Conservation (phyloP, 2,113 vertebrate genomes). For the Beaufortia kweichowensis region DNA sequence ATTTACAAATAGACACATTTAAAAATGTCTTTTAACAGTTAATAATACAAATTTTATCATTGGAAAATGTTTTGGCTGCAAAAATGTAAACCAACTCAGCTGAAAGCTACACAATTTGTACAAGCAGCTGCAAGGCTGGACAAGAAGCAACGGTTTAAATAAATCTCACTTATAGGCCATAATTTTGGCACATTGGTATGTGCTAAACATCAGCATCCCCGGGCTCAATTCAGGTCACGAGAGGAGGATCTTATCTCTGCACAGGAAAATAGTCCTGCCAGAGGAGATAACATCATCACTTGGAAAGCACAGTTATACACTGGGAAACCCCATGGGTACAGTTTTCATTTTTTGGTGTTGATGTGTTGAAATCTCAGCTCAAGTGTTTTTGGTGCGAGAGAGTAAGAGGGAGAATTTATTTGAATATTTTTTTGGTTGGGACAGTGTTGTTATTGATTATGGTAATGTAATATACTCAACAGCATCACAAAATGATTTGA, state of each 20-base stretch:
- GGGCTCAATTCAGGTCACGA: constrained; percentile 14
- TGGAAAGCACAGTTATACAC: constrained; percentile 11
- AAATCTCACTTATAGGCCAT: not conserved
- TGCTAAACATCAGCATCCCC: constrained; percentile 6
- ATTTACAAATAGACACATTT: too few relatives aligned
- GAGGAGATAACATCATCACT: constrained; percentile 23
- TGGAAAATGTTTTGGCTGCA: not conserved
- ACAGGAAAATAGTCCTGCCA: constrained; percentile 1
- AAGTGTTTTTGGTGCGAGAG: not conserved
- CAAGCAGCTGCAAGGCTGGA: not conserved
- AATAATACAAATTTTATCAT: too few relatives aligned
- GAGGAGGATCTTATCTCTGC: constrained; percentile 13
- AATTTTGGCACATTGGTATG: not conserved
- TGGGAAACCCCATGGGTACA: not conserved
- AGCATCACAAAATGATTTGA: constrained; percentile 6
- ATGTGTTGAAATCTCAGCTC: constrained; percentile 1
- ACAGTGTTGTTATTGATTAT: constrained; percentile 68
- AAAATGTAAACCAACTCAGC: not conserved
- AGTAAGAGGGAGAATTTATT: not conserved
- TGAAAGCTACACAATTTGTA: not conserved
- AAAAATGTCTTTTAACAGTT: too few relatives aligned
- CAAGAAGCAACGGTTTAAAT: not conserved
- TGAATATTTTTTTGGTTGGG: not conserved
- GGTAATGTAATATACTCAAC: constrained; percentile 64
- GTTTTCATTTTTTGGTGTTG: constrained; percentile 26